Conservation (phyloP, 2,113 vertebrate species). For the Telmatochromis brichardi region DNA sequence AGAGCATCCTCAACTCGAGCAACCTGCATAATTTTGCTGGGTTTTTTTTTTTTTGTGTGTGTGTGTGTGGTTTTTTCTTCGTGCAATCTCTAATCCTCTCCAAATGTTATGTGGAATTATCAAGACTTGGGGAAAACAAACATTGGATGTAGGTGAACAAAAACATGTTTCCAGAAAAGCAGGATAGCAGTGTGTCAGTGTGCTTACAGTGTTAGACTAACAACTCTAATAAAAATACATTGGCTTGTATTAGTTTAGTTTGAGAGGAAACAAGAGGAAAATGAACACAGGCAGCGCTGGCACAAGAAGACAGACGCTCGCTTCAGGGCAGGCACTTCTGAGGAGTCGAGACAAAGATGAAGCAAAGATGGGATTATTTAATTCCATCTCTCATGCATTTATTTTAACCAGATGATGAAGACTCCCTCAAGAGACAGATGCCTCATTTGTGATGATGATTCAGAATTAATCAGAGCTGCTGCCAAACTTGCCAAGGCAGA, state of each 20-base stretch:
- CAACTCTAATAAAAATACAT: conserved; percentile 53
- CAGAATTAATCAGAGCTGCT: conserved; percentile 51
- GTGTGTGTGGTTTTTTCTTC: not conserved
- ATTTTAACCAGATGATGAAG: conserved; percentile 69
- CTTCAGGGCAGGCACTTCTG: conserved; percentile 32
- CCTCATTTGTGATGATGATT: conserved; percentile 62
- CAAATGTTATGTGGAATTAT: not conserved
- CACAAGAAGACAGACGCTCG: conserved; percentile 38
- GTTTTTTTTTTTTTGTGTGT: too few relatives aligned
- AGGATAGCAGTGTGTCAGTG: not conserved
- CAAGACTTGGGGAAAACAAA: conserved; percentile 4
- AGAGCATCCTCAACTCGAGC: not conserved
- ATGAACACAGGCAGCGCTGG: conserved; percentile 54
- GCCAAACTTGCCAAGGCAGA: conserved; percentile 25
- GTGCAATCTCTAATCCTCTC: not conserved
- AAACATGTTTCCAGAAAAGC: conserved; percentile 1
- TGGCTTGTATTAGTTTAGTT: conserved; percentile 46
- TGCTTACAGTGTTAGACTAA: conserved; percentile 18
- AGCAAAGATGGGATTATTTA: conserved; percentile 40
- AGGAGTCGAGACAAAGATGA: conserved; percentile 21
- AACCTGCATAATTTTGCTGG: not conserved
- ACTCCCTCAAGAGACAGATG: conserved; percentile 43
- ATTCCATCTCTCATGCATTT: conserved; percentile 48
- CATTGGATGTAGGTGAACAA: not conserved
- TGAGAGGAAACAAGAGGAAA: conserved; percentile 53